Base-by-base conservation (phyloP, 1,140 invertebrate species). In the Listronotus oregonensis region DNA sequence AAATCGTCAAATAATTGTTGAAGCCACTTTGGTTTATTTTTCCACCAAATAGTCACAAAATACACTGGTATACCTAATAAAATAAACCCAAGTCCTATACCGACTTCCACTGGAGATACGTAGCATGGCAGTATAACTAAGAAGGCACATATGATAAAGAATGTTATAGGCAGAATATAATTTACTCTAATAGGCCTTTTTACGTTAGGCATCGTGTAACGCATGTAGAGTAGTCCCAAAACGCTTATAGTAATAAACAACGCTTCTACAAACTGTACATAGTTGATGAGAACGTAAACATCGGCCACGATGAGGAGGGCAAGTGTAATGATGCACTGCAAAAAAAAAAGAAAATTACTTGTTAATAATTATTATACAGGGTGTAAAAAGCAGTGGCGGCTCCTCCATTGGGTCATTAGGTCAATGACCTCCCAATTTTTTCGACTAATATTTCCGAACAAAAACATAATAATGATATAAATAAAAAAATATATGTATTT, bases 191-290 rank as follows among this genome's bases (percentile, higher is more conserved):
- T 94, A 0, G 95, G 95, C 61, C 95, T 81, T 0, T 86, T 81
- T 58, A 91, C 79, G 66, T 95, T 80, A 0, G 95, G 93, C 55
- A 82, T 82, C 49, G 87, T 93, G 71, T 87, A 87, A 46, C 96
- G 86, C 77, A 98, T 81, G 85, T 91, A 96, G 6, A 98, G 78
- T 27, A 98, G 81, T 18, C 94, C 95, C 12, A 87, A 84, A 0
- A 98, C 89, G 11, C 95, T 95, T 21, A 92, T 82, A 11, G 92
- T 85, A n/a, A 92, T 96, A 76, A 98, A 97, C n/a, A 95, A 81
- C 10, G 93, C 89, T 81, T 98, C 95, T 46, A 96, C 93, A 75
- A 96, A 96, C 51, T 91, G 93, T 18, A 95, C 90, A 79, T 96
- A 98, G 77, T 96, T 95, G 66, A 98, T 97, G 14, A 98, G 85